phyloP scores from a whole-genome alignment of 2,113 vertebrate species.

The Shinisaurus crocodilurus region DNA sequence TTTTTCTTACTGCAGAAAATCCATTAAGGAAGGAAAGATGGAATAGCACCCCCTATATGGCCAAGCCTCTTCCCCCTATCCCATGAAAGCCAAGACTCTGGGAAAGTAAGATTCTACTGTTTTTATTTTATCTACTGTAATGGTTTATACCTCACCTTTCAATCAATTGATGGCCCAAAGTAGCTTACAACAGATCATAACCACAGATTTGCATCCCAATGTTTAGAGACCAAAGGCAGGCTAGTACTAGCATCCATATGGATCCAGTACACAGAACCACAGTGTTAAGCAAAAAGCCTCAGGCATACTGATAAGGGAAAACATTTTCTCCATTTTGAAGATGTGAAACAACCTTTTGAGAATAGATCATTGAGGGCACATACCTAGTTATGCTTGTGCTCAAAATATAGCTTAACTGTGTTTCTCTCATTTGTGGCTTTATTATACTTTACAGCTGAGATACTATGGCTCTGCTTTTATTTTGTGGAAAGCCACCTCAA shows the following conservation, averaged over 20 bases:
- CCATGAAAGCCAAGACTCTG: background rate
- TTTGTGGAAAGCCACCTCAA: background rate
- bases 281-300: rapidly evolving
- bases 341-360: background rate
- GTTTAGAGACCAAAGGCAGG: background rate
- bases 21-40: too few relatives aligned
- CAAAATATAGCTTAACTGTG: background rate
- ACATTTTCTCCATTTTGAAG: background rate
- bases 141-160: background rate
- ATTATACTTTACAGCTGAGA: background rate
- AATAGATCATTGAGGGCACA: background rate
- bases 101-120: background rate
- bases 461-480: background rate
- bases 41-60: too few relatives aligned
- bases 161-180: background rate
- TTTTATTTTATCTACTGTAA: background rate
- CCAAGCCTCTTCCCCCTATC: background rate
- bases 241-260: rapidly evolving
- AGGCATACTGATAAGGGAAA: background rate
- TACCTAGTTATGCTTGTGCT: background rate
- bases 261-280: rapidly evolving
- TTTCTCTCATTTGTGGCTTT: background rate
- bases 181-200: background rate
- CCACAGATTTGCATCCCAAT: too few relatives aligned
- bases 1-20: too few relatives aligned